Evolutionary conservation across 2,888 invertebrate species (phyloP), one percentile per base, ranked within the genome.

Genomic region (Amblyteles armatorius): DNA sequence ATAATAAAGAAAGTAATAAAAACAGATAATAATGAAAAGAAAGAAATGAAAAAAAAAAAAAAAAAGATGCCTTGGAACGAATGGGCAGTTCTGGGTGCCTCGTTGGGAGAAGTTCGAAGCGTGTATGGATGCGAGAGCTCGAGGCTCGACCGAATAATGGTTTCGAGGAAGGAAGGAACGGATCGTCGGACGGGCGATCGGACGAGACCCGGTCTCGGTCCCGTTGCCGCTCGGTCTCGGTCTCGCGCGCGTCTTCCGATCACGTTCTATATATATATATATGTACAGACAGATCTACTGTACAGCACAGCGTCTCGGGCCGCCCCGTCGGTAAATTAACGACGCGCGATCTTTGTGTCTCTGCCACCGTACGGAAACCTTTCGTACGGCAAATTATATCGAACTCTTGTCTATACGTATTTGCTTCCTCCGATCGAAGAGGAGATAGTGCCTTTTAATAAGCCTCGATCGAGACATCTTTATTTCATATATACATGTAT

Each of bases 131-230:
- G 78, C 67, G 79, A 4, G 26, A 57, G 26, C 68, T 81, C 71
- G 74, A 71, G 85, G 82, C 79, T 72, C 79, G 82, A 79, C 72
- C 82, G 85, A 82, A 85, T 85, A 85, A 85, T 85, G 85, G 67
- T 82, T 85, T 85, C 85, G 85, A 76, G 72, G 85, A 85, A 85
- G 74, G 78, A 78, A 73, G 73, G 78, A 74, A 73, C 82, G 73
- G 63, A 73, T 52, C 74, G 65, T 50, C 50, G 65, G 63, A 55
- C 60, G 33, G 63, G 40, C 60, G 33, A 71, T 55, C 71, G 71
- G 33, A 19, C 55, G 55, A 29, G 29, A 22, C 67, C 13, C 73
- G 76, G 76, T 83, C 76, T 77, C 81, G 84, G 78, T 84, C 78
- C 78, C 84, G 78, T 81, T 81, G 81, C 55, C 74, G 50, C 52